These are phyloP conservation scores for Crocallis elinguaria DNA, from an alignment of 2,888 invertebrate species.

Conservation along the genomic window DNA sequence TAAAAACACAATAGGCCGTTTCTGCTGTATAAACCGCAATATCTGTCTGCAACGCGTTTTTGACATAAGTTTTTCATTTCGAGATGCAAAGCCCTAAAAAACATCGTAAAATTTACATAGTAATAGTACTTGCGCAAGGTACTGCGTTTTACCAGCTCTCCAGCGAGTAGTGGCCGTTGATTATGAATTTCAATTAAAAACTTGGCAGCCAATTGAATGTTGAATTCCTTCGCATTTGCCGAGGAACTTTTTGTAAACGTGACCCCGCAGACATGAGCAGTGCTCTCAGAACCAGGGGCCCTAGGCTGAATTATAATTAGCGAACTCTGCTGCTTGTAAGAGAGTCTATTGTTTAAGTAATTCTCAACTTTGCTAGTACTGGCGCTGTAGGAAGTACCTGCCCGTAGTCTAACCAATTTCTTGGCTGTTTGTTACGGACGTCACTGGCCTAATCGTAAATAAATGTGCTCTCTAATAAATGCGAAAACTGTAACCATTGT, in stretches of 20 bases:
- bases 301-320: constrained; percentile 66
- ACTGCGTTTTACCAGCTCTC: constrained; percentile 6
- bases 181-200: constrained; percentile 40
- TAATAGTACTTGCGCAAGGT: background rate
- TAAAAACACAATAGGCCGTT: too few species aligned
- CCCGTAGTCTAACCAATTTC: background rate
- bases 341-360: constrained; percentile 67
- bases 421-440: too few species aligned
- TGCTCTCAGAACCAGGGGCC: constrained; percentile 46
- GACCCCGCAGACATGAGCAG: constrained; percentile 43
- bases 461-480: too few species aligned
- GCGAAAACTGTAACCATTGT: too few species aligned
- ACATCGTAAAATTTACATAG: too few species aligned
- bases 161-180: constrained; percentile 12
- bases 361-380: constrained; percentile 54
- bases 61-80: too few species aligned
- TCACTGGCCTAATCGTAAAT: too few species aligned
- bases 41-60: too few species aligned
- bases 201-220: constrained; percentile 40
- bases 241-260: constrained; percentile 43
- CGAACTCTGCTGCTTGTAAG: constrained; percentile 38
- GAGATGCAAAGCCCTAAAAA: too few species aligned
- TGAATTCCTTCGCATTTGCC: constrained; percentile 30
- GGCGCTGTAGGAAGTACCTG: constrained; percentile 33
- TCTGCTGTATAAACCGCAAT: too few species aligned